These are phyloP conservation scores for Trachurus trachurus DNA, from an alignment of 2,797 vertebrate species.

Conservation along the genomic window DNA sequence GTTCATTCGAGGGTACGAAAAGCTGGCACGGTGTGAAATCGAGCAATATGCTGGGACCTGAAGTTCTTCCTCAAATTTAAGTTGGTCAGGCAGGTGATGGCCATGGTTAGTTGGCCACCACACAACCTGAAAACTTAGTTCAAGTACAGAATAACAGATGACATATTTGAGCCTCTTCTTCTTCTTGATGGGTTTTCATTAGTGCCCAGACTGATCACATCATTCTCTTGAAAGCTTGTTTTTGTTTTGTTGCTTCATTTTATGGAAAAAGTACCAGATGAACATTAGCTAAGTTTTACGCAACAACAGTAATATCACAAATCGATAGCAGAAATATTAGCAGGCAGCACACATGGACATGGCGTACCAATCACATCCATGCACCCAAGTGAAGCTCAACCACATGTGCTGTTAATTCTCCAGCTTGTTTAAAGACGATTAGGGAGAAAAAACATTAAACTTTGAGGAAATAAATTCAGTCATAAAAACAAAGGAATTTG, in stretches of 20 bases:
- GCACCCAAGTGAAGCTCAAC: conserved; percentile 20
- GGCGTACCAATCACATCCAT: conserved; percentile 16
- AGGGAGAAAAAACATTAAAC: conserved; percentile 69
- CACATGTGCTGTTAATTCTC: conserved; percentile 65
- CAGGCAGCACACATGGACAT: conserved; percentile 10
- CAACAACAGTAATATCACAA: conserved; percentile 24
- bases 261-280: conserved; percentile 37
- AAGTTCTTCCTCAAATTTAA: conserved; percentile 34
- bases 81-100: conserved; percentile 58
- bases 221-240: conserved; percentile 19
- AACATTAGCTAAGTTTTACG: conserved; percentile 16
- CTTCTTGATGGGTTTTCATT: conserved; percentile 47
- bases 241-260: conserved; percentile 34
- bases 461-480: conserved; percentile 60
- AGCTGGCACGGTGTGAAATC: conserved; percentile 52
- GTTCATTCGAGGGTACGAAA: conserved; percentile 57
- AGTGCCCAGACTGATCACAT: conserved; percentile 31
- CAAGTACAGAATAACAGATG: conserved; percentile 28
- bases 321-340: conserved; percentile 27
- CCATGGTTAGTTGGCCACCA: conserved; percentile 52
- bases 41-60: conserved; percentile 19
- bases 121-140: conserved; percentile 55
- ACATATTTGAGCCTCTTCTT: conserved; percentile 26
- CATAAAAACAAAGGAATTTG: conserved; percentile 76
- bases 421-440: conserved; percentile 63